Evolutionary conservation across 2,113 vertebrate species (phyloP), one percentile per base, ranked within the genome.

Genomic region (Pao palembangensis): DNA sequence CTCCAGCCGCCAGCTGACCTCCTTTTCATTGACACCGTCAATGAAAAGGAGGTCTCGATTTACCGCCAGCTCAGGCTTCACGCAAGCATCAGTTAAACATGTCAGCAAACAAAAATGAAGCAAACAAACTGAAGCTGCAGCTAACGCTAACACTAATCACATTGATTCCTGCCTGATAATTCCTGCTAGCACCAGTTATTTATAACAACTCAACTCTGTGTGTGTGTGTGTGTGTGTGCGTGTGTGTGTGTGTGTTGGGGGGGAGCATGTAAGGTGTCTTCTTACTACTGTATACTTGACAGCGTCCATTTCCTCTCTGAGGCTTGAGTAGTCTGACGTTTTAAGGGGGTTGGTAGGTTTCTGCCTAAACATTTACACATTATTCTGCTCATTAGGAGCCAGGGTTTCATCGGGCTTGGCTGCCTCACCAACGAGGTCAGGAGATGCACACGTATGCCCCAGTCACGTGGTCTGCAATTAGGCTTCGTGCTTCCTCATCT

Each of bases 241-340:
- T 31, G 28, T 31, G 28, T 31, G 28, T 31, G 28, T 31, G 28
- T 31, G 28, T 31, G 28, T 31, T 31, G 28, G 28, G 28, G 28
- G 3, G 28, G n/a, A n/a, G n/a, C n/a, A n/a, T 8, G 2, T 31
- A 31, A 8, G 28, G 67, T 76, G 61, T 85, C 73, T 62, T 6
- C 55, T 76, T 57, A 80, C 78, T 79, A n/a, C n/a, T n/a, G n/a
- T n/a, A 67, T 78, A 73, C 85, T 71, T 85, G 71, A 79, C 71
- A 52, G 63, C 66, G 55, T 58, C 67, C 53, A 18, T 58, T 83
- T 72, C 59, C 56, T 48, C 61, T 69, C 63, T 59, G 52, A 50
- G 51, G 49, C 76, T 58, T 52, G 43, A 31, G 5, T 5, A 6
- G 5, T 31, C 5, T 31, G 21, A 23, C 21, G 3, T 23, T 23